Conservation (phyloP, 2,888 invertebrate species). For the Abrostola tripartita region DNA sequence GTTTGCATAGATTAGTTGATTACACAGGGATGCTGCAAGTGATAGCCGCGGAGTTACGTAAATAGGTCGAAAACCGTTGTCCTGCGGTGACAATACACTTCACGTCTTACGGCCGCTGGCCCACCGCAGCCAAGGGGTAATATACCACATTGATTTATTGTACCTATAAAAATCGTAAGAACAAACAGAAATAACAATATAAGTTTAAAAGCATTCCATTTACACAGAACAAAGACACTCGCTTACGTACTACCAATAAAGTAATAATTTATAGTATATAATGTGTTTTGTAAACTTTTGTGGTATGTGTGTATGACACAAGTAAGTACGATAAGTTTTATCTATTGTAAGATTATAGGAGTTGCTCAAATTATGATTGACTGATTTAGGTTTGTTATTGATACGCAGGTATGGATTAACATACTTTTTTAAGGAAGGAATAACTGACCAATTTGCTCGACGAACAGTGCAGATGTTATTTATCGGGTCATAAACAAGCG, state of each 20-base stretch:
- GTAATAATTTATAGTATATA: conserved; percentile 43
- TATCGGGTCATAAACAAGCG: conserved; percentile 23
- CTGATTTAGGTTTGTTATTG: conserved; percentile 9
- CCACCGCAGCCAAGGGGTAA: conserved; percentile 48
- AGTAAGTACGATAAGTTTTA: conserved; percentile 37
- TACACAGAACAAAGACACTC: conserved; percentile 44
- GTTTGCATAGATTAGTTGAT: conserved; percentile 69
- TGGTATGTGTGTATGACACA: conserved; percentile 27
- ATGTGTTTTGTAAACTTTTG: conserved; percentile 43
- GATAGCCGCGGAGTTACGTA: conserved; percentile 69
- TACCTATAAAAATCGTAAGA: conserved; percentile 58
- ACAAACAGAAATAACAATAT: conserved; percentile 51
- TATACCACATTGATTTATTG: conserved; percentile 63
- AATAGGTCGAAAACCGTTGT: conserved; percentile 68
- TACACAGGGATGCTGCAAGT: conserved; percentile 66
- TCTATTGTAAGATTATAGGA: conserved; percentile 40
- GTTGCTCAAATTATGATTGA: conserved; percentile 27
- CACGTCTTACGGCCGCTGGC: conserved; percentile 40
- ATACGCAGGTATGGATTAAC: neutral
- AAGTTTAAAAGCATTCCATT: conserved; percentile 41
- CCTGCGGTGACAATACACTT: conserved; percentile 62
- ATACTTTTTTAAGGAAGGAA: conserved; percentile 19
- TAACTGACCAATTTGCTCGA: conserved; percentile 6
- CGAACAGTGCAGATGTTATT: conserved; percentile 19
- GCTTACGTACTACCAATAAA: conserved; percentile 34